Percentiles rank a stretch among this genome's conserved stretches.
Conservation (phyloP, 2,888 invertebrate species). For the Pristionchus exspectatus region DNA sequence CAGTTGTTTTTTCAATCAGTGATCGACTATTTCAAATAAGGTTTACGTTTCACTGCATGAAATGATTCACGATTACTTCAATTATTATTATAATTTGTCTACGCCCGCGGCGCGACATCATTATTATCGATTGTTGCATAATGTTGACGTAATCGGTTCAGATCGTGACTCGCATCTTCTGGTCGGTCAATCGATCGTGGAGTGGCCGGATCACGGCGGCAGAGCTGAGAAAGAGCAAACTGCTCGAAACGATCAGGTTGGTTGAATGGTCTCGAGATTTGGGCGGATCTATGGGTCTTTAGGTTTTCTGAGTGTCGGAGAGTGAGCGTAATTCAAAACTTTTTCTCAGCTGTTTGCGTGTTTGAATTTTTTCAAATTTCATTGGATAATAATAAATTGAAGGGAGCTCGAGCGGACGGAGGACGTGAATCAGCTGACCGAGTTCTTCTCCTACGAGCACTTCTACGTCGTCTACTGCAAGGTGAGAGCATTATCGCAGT, state of each 20-base stretch:
- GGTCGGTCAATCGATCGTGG: conserved; percentile 97
- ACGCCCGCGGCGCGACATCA: neutral
- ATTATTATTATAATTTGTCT: neutral
- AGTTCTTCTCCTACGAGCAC: conserved; percentile 95
- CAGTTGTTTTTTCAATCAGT: neutral
- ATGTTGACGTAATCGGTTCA: conserved; percentile 80
- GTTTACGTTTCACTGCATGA: too few species aligned
- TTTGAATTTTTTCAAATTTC: too few species aligned
- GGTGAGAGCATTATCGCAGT: conserved; percentile 85
- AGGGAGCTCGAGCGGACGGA: conserved; percentile 36
- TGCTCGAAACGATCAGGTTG: conserved; percentile 71
- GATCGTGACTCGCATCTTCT: conserved; percentile 97
- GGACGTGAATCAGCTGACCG: conserved; percentile 83
- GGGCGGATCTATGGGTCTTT: too few species aligned
- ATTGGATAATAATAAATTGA: neutral
- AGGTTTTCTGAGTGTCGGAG: too few species aligned
- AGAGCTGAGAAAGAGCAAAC: conserved; percentile 92
- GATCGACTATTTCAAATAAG: neutral
- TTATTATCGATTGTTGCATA: neutral
- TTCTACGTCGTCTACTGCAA: conserved; percentile 99
- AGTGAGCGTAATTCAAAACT: too few species aligned
- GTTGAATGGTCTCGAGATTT: neutral
- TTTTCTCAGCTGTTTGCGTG: too few species aligned
- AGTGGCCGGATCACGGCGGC: conserved; percentile 91
- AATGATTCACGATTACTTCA: too few species aligned